Evolutionary conservation across 1,140 invertebrate species (phyloP).

Genomic region (Drosophila neocordata): DNA sequence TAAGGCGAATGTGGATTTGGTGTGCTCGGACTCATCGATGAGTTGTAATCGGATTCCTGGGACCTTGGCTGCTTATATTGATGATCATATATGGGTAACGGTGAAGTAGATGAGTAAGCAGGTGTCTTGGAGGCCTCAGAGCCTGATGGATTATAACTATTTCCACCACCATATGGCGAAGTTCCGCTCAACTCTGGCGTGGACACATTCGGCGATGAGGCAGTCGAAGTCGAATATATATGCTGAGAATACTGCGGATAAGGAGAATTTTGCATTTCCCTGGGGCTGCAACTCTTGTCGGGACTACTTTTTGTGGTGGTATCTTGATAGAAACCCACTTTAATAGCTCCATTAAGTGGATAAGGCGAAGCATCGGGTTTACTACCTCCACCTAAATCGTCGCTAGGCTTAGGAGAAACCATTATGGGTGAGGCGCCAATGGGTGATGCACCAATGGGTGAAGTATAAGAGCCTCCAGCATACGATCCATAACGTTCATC

Average conservation of each 20-base stretch:
- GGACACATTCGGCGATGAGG: conserved; percentile 82
- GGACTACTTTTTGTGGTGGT: conserved; percentile 89
- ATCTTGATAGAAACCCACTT: conserved; percentile 91
- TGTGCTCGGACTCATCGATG: conserved; percentile 82
- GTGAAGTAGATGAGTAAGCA: conserved; percentile 75
- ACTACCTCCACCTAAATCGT: conserved; percentile 82
- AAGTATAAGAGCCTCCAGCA: conserved; percentile 86
- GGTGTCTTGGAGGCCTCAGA: conserved; percentile 80
- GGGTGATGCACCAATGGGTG: conserved; percentile 85
- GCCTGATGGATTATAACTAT: conserved; percentile 74
- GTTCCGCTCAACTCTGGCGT: conserved; percentile 77
- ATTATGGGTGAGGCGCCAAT: conserved; percentile 84
- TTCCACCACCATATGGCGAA: conserved; percentile 74
- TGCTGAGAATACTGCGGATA: conserved; percentile 86
- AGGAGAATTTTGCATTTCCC: conserved; percentile 85
- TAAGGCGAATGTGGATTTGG: conserved; percentile 82
- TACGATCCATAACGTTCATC: conserved; percentile 84
- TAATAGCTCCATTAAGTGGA: conserved; percentile 88
- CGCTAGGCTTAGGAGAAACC: conserved; percentile 85
- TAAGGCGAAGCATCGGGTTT: conserved; percentile 85
- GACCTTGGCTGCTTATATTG: conserved; percentile 83
- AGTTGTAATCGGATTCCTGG: conserved; percentile 82
- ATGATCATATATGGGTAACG: conserved; percentile 83
- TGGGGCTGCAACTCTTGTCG: conserved; percentile 88
- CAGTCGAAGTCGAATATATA: conserved; percentile 85